These are phyloP conservation scores for Diorhabda carinulata DNA, from an alignment of 1,140 invertebrate species.

Conservation along the genomic window DNA sequence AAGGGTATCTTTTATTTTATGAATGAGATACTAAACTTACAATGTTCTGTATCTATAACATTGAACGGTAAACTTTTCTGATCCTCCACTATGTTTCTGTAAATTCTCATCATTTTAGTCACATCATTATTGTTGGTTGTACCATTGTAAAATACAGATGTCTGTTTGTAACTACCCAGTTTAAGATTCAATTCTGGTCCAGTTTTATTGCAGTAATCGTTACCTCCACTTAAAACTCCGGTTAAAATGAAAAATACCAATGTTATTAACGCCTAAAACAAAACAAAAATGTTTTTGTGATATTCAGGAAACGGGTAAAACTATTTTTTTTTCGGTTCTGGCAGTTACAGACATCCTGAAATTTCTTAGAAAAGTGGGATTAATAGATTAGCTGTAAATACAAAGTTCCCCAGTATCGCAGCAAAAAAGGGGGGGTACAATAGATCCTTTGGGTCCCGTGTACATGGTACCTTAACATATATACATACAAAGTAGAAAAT, in stretches of 20 bases:
- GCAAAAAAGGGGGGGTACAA: too few species aligned
- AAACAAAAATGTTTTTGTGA: background rate
- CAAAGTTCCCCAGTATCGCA: too few species aligned
- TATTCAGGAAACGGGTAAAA: too few species aligned
- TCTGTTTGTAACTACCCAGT: constrained; percentile 33
- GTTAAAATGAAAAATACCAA: constrained; percentile 27
- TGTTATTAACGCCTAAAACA: constrained; percentile 28
- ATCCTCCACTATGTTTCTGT: constrained; percentile 21
- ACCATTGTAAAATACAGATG: constrained; percentile 31
- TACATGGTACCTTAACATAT: too few species aligned
- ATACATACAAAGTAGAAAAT: too few species aligned
- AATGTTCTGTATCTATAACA: constrained; percentile 29
- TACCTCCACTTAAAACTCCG: constrained; percentile 24
- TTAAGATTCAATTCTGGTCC: constrained; percentile 28
- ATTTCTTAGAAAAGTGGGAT: too few species aligned
- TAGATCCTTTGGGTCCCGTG: too few species aligned
- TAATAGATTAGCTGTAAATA: too few species aligned
- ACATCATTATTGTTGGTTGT: constrained; percentile 12
- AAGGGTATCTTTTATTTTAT: background rate
- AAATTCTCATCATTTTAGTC: constrained; percentile 21
- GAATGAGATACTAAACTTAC: constrained; percentile 10
- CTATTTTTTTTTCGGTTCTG: too few species aligned
- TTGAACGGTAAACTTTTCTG: constrained; percentile 23
- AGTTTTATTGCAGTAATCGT: constrained; percentile 14
- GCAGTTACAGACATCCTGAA: too few species aligned